Percentiles rank a stretch among this genome's conserved stretches.
These are phyloP conservation scores for Drosophila heteroneura DNA, from an alignment of 2,888 invertebrate genomes.

Conservation along the genomic window DNA sequence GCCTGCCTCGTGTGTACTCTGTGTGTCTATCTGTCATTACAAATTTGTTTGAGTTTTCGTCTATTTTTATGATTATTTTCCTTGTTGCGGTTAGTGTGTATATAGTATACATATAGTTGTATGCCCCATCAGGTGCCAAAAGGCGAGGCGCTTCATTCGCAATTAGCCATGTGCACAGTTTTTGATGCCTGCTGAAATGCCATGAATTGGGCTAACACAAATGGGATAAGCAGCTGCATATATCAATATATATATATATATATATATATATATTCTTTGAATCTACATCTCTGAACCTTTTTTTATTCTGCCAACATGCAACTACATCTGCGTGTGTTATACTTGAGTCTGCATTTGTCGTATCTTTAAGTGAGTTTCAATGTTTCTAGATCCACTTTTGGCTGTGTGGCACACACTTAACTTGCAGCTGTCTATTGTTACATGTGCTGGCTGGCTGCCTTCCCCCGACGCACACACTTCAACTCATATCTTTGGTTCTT, in stretches of 20 bases:
- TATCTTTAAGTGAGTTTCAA: slow-evolving; percentile 42
- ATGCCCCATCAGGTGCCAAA: slow-evolving; percentile 80
- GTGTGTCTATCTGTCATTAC: slow-evolving; percentile 73
- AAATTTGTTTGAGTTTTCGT: slow-evolving; percentile 64
- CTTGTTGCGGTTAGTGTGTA: slow-evolving; percentile 32
- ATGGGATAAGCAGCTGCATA: slow-evolving; percentile 54
- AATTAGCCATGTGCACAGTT: slow-evolving; percentile 73
- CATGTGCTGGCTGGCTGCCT: slow-evolving; percentile 3
- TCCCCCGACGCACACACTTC: background rate
- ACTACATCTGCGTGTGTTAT: background rate
- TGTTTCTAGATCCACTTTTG: slow-evolving; percentile 25
- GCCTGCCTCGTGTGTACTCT: slow-evolving; percentile 34
- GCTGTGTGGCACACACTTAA: slow-evolving; percentile 14
- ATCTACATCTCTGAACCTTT: background rate
- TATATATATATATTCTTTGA: background rate
- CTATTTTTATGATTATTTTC: slow-evolving; percentile 48
- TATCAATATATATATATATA: background rate
- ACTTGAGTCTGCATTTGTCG: slow-evolving; percentile 25
- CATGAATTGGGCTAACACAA: slow-evolving; percentile 46
- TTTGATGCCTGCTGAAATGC: slow-evolving; percentile 63
- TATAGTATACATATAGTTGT: slow-evolving; percentile 12
- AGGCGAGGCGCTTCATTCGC: slow-evolving; percentile 76
- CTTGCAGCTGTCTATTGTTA: slow-evolving; percentile 43
- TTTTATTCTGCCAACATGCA: background rate
- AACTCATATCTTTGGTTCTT: slow-evolving; percentile 33